Evolutionary conservation across 1,140 invertebrate species (phyloP), one percentile per base, ranked within the genome.

Genomic region (Heliconius hermathena): DNA sequence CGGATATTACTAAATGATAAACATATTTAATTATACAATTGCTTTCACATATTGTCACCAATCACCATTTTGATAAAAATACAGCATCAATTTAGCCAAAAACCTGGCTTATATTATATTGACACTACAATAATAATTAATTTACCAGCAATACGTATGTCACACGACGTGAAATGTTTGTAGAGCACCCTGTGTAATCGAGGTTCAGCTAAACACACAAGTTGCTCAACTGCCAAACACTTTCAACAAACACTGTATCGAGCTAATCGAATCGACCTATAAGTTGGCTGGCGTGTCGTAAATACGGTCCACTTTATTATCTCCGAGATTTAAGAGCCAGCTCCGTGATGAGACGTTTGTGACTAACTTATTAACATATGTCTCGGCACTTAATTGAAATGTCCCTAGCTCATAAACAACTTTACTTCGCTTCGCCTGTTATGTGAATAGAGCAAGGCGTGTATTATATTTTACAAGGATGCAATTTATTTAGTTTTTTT

Each of bases 251-350:
- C 91, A 85, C 82, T 82, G 84, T 89, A 89, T 87, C 87, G 81
- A 70, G 82, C 87, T 92, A 93, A 92, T 93, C 91, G 89, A 91
- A 91, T 92, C 88, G 88, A 87, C 89, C 89, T 89, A 88, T 88
- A 90, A 90, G 85, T 90, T 90, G 82, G 85, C 84, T 86, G 76
- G 85, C 85, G 85, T 84, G 81, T 86, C 88, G 87, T 90, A 91
- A 93, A 92, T 90, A 91, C 88, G 76, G 82, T 88, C 86, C 86
- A 90, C 87, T 92, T 91, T 92, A 93, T 90, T 92, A 90, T 90
- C 91, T 90, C 77, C 87, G 83, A 89, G 85, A 88, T 90, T 90
- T 88, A 88, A 89, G 88, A 87, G 78, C 86, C 76, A 41, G 70
- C 81, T 80, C 46, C 83, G 78, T 79, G 85, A 81, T 79, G 82